phyloP scores from a whole-genome alignment of 2,113 vertebrate genomes.

The Xenopus laevis region DNA sequence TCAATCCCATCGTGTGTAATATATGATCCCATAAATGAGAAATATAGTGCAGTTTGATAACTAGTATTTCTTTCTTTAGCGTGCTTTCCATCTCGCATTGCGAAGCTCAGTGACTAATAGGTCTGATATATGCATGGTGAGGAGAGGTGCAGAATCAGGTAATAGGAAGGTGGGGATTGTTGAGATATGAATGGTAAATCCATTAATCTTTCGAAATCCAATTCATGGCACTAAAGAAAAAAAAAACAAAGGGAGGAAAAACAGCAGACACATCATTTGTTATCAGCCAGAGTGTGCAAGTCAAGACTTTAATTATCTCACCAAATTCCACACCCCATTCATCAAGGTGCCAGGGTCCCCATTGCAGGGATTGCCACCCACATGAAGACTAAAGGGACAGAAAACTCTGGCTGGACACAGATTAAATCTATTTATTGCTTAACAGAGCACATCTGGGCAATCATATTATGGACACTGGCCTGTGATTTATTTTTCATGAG shows the following conservation, averaged over 20 bases:
- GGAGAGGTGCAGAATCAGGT: slow-evolving; percentile 33
- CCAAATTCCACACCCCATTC: slow-evolving; percentile 63
- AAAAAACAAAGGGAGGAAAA: slow-evolving; percentile 51
- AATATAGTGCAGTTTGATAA: slow-evolving; percentile 32
- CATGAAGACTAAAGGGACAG: slow-evolving; percentile 46
- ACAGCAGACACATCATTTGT: slow-evolving; percentile 63
- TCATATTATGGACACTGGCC: slow-evolving; percentile 17
- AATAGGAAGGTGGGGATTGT: slow-evolving; percentile 45
- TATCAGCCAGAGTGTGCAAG: slow-evolving; percentile 60
- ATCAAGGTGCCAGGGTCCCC: slow-evolving; percentile 56
- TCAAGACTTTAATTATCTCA: slow-evolving; percentile 66
- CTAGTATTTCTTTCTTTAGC: slow-evolving; percentile 20
- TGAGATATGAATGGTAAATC: slow-evolving; percentile 55
- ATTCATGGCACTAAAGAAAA: slow-evolving; percentile 47
- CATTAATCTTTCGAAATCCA: slow-evolving; percentile 61
- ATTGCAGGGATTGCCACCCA: slow-evolving; percentile 58
- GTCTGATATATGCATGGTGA: background rate
- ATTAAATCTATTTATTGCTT: slow-evolving; percentile 19
- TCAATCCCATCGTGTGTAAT: slow-evolving; percentile 14
- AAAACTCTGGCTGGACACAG: slow-evolving; percentile 39
- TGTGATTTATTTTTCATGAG: no score
- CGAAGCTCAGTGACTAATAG: slow-evolving; percentile 36
- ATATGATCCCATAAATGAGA: slow-evolving; percentile 17
- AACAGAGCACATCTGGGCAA: slow-evolving; percentile 4
- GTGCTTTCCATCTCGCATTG: slow-evolving; percentile 18